Evolutionary conservation across 2,888 invertebrate species (phyloP), one percentile per base, ranked within the genome.

Genomic region (Synanthedon andrenaeformis): DNA sequence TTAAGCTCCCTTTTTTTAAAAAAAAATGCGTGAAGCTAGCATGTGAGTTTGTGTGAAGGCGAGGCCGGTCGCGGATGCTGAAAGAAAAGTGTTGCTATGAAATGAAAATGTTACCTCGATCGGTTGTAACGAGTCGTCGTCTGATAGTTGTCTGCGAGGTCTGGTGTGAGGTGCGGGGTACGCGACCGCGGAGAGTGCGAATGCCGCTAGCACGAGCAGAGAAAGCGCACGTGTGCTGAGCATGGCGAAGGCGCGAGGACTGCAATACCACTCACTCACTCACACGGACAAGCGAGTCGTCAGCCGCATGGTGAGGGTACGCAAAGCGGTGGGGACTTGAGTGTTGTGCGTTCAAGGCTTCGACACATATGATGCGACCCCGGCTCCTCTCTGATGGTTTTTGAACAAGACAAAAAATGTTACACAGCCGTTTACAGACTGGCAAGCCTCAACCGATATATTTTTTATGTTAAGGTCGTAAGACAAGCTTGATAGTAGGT

Each of bases 81-180:
- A 52, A 54, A 53, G n/a, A 14, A 14, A 45, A 13, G 42, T n/a
- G 6, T 45, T 45, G 45, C 45, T 2, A 5, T 4, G 13, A 35
- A 35, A 10, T 35, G 35, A 10, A 6, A 35, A 35, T 35, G 69
- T 59, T 69, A 86, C 86, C 68, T 86, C 79, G 53, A 85, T 70
- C 54, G 85, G 85, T 69, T 84, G 85, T 62, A 85, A 72, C 13
- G 76, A 57, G 64, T 83, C 67, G 65, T 83, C 84, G 59, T 79
- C 81, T 57, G 75, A 71, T 60, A 86, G 80, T 64, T 86, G 86
- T 4, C 85, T 69, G 63, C 80, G 76, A 51, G 48, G 60, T 56
- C 72, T 68, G 49, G 56, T 51, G 50, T 52, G 58, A 62, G 61
- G 57, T 55, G 61, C 58, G 58, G 59, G 56, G 28, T 11, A 10